Evolutionary conservation across 2,797 vertebrate species (phyloP), one percentile per base, ranked within the genome.

Genomic region (Mallotus villosus): DNA sequence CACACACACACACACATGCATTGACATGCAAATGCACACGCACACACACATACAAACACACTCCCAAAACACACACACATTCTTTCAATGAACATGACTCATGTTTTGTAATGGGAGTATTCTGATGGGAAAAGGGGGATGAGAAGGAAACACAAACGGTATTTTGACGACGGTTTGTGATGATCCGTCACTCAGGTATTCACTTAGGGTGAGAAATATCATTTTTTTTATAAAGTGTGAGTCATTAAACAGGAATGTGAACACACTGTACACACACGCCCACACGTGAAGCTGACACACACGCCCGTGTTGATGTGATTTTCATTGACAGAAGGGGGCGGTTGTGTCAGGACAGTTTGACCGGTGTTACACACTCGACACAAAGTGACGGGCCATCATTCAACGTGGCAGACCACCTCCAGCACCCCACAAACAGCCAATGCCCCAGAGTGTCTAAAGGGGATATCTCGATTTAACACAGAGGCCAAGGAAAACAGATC

Each of bases 1-100:
- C n/a, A n/a, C 64, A 61, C 59, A 63, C 65, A 68, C 11, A 55
- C 64, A 61, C 59, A 41, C 66, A n/a, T 22, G n/a, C 46, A 59
- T 62, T 70, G 34, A 65, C 41, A 29, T 21, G 46, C 65, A 53
- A 7, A 27, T 27, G n/a, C n/a, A 66, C 63, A 49, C 37, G 27
- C 53, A 9, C 57, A 6, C 16, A 19, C 65, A 25, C 8, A 46
- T 21, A 16, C 37, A 16, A 4, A 25, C 34, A 66, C 46, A 29
- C 27, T 63, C 22, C 24, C 27, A 63, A 51, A 22, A 16, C 4
- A 27, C 22, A 25, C 3, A 41, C 21, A 14, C 46, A 53, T 32
- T 73, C 55, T 62, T 17, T 17, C 14, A 62, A 16, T 7, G 60
- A 62, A 1, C 1, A 2, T 2, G 59, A 60, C 21, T 41, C 37